Base-by-base conservation (phyloP, 92 coral and sea anemone species). In the Porites rus region DNA sequence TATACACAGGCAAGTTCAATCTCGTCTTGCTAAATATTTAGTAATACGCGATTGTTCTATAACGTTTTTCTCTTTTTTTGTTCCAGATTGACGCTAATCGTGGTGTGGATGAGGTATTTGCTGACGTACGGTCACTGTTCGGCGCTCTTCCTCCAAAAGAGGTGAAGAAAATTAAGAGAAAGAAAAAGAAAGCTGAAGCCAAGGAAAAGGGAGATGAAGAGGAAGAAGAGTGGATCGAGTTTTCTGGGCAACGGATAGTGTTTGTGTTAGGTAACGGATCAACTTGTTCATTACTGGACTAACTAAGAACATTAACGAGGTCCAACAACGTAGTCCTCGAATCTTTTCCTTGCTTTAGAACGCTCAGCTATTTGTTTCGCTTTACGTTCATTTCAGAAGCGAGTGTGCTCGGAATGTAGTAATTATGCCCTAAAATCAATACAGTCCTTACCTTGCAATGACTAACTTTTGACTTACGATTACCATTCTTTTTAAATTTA, bases 211-310 rank as follows among this genome's bases (percentile, higher is more conserved):
- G 75, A 22, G 71, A 74, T 12, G 82, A 95, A 58, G 94, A 89
- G 64, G 89, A 91, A 19, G 90, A 90, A 72, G 96, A 92, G 66
- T 91, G 91, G 91, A 91, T 88, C 24, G 91, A 90, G 50, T 94
- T 96, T 70, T 92, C 95, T 1, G 99, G 99, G 61, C 99, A 96
- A 83, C 79, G 96, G 74, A 88, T 96, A 16, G 94, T 96, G 51
- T 96, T 96, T 79, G 99, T 96, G 0, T 84, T 96, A 61, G 99
- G 99, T 96, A 67, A 25, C 18, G n/a, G 6, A 46, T 1, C 72
- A 38, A 38, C 4, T 38, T 4, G 46, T 38, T 38, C 46, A 4
- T 38, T 2, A 38, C 7, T 38, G 2, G 46, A 38, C 46, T 38
- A 38, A 38, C 46, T 38, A 4, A 4, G 46, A 38, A 38, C 6